Conservation (phyloP, 2,888 invertebrate genomes). For the Dioctria rufipes region DNA sequence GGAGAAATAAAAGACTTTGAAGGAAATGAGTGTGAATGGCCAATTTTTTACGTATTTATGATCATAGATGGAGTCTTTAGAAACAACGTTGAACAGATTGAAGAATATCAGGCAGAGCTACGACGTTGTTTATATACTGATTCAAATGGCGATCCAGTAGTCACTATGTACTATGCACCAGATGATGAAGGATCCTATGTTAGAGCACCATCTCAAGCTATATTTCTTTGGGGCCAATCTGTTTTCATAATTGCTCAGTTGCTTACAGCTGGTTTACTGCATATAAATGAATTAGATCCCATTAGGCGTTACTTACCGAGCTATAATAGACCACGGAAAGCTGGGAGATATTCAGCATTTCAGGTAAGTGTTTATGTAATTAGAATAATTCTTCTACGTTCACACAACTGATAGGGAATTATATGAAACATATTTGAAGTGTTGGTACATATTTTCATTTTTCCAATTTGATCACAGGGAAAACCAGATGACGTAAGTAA, state of each 20-base stretch:
- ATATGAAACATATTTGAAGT: neutral
- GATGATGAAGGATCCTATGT: conserved; percentile 70
- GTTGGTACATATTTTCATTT: conserved; percentile 3
- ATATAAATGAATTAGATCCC: conserved; percentile 96
- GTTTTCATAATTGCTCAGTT: conserved; percentile 95
- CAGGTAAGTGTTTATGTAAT: conserved; percentile 77
- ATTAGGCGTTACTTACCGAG: conserved; percentile 95
- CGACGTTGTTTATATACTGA: conserved; percentile 87
- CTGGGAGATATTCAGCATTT: conserved; percentile 96
- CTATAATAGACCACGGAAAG: conserved; percentile 92
- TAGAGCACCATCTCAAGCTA: conserved; percentile 72
- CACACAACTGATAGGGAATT: conserved; percentile 39
- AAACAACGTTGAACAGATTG: conserved; percentile 89
- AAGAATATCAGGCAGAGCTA: conserved; percentile 89
- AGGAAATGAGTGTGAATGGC: conserved; percentile 98
- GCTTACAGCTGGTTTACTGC: conserved; percentile 88
- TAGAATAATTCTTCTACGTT: conserved; percentile 55
- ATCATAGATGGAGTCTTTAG: conserved; percentile 96
- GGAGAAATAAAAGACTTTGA: conserved; percentile 97
- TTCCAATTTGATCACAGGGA: conserved; percentile 67
- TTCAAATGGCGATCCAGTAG: conserved; percentile 88
- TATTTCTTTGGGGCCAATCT: conserved; percentile 97
- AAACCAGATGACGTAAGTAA: conserved; percentile 73
- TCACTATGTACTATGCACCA: conserved; percentile 89
- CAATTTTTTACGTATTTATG: conserved; percentile 95